Base-by-base conservation (phyloP, 2,113 vertebrate genomes). In the Periophthalmodon schlosseri region DNA sequence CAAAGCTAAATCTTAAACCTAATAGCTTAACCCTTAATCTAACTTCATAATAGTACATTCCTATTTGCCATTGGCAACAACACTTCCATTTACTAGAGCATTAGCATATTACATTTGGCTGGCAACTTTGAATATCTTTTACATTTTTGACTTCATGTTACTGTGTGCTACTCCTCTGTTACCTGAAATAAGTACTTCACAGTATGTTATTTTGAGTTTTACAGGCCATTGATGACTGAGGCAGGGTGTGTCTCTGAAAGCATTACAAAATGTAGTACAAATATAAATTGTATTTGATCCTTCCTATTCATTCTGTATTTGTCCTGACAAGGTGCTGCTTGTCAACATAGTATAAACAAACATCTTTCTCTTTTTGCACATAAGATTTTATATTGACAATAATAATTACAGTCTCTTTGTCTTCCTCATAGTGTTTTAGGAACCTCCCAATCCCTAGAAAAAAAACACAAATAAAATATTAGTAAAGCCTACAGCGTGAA, bases 261-360 rank as follows among this genome's bases (percentile, higher is more conserved):
- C 82, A 80, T 90, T 87, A 91, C 70, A 92, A 92, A 91, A 91
- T 81, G 71, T 89, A 72, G 68, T 91, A 88, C 60, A 89, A 91
- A 89, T 90, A 91, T 91, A 92, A 89, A 89, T 56, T 56, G 49
- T 84, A 79, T 84, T 61, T 80, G 57, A 84, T 70, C 77, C 75
- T 85, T 77, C 36, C 73, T 68, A 77, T 83, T 76, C 86, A 89
- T 74, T 79, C 85, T 84, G 77, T 47, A 79, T 81, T 83, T 81
- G 16, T 83, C 63, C 54, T 33, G 52, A 75, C 66, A 73, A 80
- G 65, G 75, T 82, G 66, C 71, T 79, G 71, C 52, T 82, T 74
- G 46, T 70, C 84, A 57, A 75, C 68, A 75, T 77, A 70, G 76
- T 78, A 82, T 84, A 87, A 87, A 87, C 85, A 76, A 72, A 87